These are phyloP conservation scores for Pachyuromys duprasi DNA, from an alignment of 2,797 vertebrate genomes.

Conservation along the genomic window DNA sequence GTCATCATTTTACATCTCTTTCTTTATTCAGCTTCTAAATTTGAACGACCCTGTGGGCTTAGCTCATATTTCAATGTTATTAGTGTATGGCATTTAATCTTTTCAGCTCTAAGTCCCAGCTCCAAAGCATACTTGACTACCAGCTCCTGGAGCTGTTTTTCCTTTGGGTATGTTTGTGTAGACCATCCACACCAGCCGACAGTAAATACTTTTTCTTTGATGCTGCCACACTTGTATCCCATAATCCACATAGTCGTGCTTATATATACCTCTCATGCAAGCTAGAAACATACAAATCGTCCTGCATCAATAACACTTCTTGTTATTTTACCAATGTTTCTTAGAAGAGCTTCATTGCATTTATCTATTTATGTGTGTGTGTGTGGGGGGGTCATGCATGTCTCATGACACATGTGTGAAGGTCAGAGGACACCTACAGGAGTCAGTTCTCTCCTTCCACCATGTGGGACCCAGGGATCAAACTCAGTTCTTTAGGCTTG, in stretches of 20 bases:
- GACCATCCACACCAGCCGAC: neutral
- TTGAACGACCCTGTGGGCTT: neutral
- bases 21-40: neutral
- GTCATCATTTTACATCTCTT: neutral
- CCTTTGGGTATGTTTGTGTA: neutral
- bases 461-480: neutral
- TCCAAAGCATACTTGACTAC: neutral
- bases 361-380: neutral
- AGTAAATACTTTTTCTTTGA: neutral
- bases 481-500: neutral
- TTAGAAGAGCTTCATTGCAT: neutral
- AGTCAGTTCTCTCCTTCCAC: neutral
- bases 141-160: neutral
- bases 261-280: neutral
- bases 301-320: neutral
- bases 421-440: neutral
- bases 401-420: neutral
- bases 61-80: neutral
- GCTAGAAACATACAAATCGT: neutral
- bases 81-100: neutral
- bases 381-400: no score
- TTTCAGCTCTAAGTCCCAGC: no score
- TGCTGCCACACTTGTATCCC: neutral
- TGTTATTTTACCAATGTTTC: slow-evolving; percentile 8
- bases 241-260: neutral